Evolutionary conservation across 2,888 invertebrate species (phyloP).

Genomic region (Cabera pusaria): DNA sequence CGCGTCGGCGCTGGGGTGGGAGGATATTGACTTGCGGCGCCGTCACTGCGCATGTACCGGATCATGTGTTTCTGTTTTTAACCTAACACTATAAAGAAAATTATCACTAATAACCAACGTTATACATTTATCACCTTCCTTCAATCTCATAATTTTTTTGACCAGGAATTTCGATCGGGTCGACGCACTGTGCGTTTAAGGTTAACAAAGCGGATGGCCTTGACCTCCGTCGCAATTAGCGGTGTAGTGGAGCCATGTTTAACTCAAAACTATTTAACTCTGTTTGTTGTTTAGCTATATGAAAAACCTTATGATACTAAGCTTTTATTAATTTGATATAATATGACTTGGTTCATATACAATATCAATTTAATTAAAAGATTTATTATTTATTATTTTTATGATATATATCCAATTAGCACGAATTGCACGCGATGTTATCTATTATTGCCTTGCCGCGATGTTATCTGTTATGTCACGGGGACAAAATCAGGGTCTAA

Average conservation of each 20-base stretch:
- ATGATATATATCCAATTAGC: too few species aligned
- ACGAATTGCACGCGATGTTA: too few species aligned
- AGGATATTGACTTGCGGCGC: conserved; percentile 80
- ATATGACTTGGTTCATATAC: too few species aligned
- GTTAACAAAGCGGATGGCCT: conserved; percentile 46
- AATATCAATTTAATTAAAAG: too few species aligned
- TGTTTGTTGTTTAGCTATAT: too few species aligned
- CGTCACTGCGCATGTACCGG: conserved; percentile 75
- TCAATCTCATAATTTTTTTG: conserved; percentile 6
- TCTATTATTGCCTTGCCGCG: too few species aligned
- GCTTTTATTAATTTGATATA: too few species aligned
- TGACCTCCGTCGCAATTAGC: conserved; percentile 52
- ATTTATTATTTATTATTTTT: too few species aligned
- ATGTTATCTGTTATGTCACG: too few species aligned
- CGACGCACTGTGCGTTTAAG: conserved; percentile 30
- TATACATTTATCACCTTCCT: conserved; percentile 5
- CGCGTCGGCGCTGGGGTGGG: conserved; percentile 71
- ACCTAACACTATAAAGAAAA: conserved; percentile 54
- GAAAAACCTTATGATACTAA: too few species aligned
- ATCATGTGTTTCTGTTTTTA: conserved; percentile 79
- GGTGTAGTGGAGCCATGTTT: conserved; percentile 9
- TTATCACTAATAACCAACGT: conserved; percentile 43
- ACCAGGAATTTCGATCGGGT: conserved; percentile 12
- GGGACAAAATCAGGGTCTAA: too few species aligned
- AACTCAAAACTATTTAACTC: too few species aligned